Evolutionary conservation across 2,797 vertebrate genomes (phyloP).

Genomic region (Pseudocheirus occidentalis): DNA sequence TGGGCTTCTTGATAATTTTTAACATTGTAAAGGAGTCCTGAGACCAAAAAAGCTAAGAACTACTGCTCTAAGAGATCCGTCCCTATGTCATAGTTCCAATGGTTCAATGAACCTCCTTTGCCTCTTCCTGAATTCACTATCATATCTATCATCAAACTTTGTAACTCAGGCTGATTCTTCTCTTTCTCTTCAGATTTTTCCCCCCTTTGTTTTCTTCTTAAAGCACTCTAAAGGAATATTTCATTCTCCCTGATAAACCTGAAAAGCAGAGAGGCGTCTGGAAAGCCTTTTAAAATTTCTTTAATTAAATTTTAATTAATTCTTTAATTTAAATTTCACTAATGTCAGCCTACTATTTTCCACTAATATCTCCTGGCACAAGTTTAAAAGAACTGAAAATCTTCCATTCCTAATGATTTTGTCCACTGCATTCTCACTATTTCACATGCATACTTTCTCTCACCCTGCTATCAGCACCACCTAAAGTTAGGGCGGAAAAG

Average conservation of each 20-base stretch:
- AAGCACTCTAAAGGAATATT: background rate
- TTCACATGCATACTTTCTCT: too few species aligned
- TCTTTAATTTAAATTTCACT: too few species aligned
- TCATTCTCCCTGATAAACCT: background rate
- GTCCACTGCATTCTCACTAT: background rate
- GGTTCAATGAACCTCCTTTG: background rate
- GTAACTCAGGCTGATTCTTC: background rate
- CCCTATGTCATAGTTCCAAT: background rate
- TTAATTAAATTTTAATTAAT: too few species aligned
- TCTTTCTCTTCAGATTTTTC: background rate
- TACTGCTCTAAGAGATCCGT: background rate
- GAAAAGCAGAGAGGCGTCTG: background rate
- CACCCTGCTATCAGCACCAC: background rate
- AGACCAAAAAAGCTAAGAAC: background rate
- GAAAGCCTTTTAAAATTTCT: background rate
- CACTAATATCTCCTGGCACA: background rate
- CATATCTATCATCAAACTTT: background rate
- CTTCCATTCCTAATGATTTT: background rate
- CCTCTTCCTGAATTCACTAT: background rate
- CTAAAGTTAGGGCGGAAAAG: background rate
- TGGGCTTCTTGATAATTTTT: background rate
- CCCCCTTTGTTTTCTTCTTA: background rate
- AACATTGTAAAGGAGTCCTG: background rate
- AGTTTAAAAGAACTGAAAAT: background rate
- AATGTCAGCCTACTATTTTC: background rate